Conservation (phyloP, 2,888 invertebrate genomes). For the Sturmia bella region DNA sequence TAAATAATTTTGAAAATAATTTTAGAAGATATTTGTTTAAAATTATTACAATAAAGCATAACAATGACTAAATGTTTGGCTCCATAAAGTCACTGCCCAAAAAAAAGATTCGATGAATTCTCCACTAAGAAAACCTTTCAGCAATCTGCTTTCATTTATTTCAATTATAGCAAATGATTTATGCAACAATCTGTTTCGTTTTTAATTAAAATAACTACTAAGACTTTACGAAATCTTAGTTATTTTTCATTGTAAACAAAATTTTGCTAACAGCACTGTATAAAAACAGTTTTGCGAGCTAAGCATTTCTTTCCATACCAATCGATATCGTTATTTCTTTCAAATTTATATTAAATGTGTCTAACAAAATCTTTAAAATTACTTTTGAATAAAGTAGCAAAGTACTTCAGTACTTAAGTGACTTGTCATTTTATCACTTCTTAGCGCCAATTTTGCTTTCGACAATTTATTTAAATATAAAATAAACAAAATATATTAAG, state of each 20-base stretch:
- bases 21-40: too few relatives aligned
- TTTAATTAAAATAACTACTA: too few relatives aligned
- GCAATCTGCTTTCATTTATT: too few relatives aligned
- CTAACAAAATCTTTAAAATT: slow-evolving; percentile 12
- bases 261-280: not conserved
- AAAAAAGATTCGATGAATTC: too few relatives aligned
- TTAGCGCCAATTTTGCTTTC: not conserved
- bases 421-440: slow-evolving; percentile 31
- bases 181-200: too few relatives aligned
- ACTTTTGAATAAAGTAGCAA: slow-evolving; percentile 41
- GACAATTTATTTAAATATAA: slow-evolving; percentile 14
- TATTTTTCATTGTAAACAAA: not conserved
- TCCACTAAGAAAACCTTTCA: too few relatives aligned
- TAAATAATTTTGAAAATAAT: too few relatives aligned
- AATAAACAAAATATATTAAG: slow-evolving; percentile 22
- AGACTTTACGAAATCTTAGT: not conserved
- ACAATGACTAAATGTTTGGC: too few relatives aligned
- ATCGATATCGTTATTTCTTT: slow-evolving; percentile 1
- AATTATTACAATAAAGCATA: too few relatives aligned
- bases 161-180: too few relatives aligned
- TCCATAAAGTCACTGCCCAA: too few relatives aligned
- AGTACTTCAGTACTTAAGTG: slow-evolving; percentile 20
- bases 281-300: slow-evolving; percentile 1
- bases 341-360: slow-evolving; percentile 11
- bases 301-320: not conserved